Base-by-base conservation (phyloP, 2,888 invertebrate genomes). In the Aspidiotus rigidus region DNA sequence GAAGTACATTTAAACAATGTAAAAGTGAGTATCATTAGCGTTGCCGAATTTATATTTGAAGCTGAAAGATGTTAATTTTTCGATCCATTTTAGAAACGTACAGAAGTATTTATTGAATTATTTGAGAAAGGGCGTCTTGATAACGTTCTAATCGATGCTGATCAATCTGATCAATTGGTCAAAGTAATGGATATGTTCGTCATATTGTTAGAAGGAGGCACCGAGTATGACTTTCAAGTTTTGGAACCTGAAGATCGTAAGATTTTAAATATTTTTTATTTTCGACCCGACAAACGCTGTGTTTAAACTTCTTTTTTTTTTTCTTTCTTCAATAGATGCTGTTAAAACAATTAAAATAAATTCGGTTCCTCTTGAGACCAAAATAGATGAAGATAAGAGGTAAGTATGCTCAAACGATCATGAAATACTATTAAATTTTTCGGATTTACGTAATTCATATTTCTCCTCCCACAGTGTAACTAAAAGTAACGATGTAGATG, bases 101-200 rank as follows among this genome's bases (percentile, higher is more conserved):
- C 94, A 11, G 86, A 89, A 73, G 92, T 95, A 0, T 98, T 96
- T 78, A 80, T 89, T 75, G 92, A 94, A 72, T 81, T 98, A 72
- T 79, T 97, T 63, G 85, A 87, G 2, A 81, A 81, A 54, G 87
- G 85, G 3, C 85, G 86, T 74, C 81, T 97, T 61, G 87, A 89
- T 71, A 85, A 83, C 73, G 86, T 92, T 0, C 83, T 87, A 2
- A 86, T 97, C 1, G 98, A 99, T 77, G 87, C 90, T 54, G 89
- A 89, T 69, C 90, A 92, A 78, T 79, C 87, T 0, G 89, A 89
- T 67, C 85, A 87, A 70, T 80, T 99, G 64, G 84, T 97, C 62
- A 87, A 89, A 74, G 81, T 99, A 10, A 83, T 99, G 71, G 99
- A 99, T 78, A 91, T 96, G 69, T 96, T 94, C 56, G 98, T 99